A percentile compares a stretch with the other conserved stretches of the same genome.
These are phyloP conservation scores for Zosterops hypoxanthus DNA, from an alignment of 2,113 vertebrate genomes.

Conservation along the genomic window DNA sequence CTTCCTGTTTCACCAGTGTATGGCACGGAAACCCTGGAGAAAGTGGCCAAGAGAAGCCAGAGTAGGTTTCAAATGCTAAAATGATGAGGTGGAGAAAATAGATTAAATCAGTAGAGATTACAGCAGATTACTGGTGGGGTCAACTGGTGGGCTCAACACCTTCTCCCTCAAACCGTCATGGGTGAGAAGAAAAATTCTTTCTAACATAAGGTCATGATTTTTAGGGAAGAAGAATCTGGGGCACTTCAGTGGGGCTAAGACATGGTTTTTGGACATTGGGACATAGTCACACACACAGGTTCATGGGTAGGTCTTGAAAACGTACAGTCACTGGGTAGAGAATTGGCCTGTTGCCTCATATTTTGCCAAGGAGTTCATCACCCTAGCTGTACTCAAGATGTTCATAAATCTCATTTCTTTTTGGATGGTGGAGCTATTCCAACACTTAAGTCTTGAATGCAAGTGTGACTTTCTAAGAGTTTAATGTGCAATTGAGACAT, in stretches of 20 bases:
- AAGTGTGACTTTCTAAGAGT: background rate
- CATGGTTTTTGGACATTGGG: background rate
- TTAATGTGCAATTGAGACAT: background rate
- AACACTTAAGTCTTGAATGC: background rate
- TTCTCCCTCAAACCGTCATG: background rate
- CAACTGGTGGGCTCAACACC: background rate
- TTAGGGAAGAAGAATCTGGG: background rate
- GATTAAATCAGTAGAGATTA: background rate
- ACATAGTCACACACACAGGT: background rate
- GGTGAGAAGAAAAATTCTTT: background rate
- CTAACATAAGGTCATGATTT: background rate
- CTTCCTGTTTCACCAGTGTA: background rate
- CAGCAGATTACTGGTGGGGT: background rate
- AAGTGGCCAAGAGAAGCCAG: background rate
- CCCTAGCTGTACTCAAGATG: background rate
- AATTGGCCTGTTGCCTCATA: background rate
- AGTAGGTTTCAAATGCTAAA: background rate
- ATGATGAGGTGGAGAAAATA: background rate
- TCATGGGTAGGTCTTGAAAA: background rate
- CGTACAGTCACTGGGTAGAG: background rate
- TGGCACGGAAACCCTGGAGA: background rate
- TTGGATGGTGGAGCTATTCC: background rate
- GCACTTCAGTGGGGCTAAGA: background rate
- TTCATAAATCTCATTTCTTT: background rate
- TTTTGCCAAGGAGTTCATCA: background rate